A percentile compares a stretch with the other conserved stretches of the same genome.
phyloP scores from a whole-genome alignment of 2,888 invertebrate species.

The Dryobotodes eremita region DNA sequence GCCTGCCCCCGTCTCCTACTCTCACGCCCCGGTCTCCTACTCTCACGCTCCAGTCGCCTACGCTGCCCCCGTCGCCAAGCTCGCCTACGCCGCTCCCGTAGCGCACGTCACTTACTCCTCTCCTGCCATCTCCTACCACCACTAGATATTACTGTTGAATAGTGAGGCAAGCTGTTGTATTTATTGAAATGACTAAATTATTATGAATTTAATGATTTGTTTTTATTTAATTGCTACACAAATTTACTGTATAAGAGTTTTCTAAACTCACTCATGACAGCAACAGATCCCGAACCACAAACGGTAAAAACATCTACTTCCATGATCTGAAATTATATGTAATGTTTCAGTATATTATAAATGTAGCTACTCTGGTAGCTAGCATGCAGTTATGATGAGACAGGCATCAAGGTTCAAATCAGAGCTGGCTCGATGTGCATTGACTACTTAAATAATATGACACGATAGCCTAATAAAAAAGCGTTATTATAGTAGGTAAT shows the following conservation, averaged over 20 bases:
- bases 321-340: background rate
- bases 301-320: background rate
- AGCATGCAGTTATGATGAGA: background rate
- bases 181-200: conserved; percentile 63
- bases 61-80: conserved; percentile 63
- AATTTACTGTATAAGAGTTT: background rate
- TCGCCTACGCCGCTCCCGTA: conserved; percentile 72
- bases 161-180: conserved; percentile 49
- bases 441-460: background rate
- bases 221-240: conserved; percentile 1
- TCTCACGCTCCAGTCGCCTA: conserved; percentile 70
- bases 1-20: conserved; percentile 81
- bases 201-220: conserved; percentile 34
- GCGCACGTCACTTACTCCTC: conserved; percentile 83
- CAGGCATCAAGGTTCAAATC: background rate
- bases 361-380: background rate
- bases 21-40: conserved; percentile 74
- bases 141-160: conserved; percentile 71
- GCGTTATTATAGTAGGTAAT: too few species aligned
- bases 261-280: background rate
- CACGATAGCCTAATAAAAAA: background rate
- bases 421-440: background rate
- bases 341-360: background rate
- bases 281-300: background rate
- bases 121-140: conserved; percentile 84